A percentile compares a stretch with the other conserved stretches of the same genome.
These are phyloP conservation scores for Limnodromus scolopaceus DNA, from an alignment of 2,797 vertebrate species.

Conservation along the genomic window DNA sequence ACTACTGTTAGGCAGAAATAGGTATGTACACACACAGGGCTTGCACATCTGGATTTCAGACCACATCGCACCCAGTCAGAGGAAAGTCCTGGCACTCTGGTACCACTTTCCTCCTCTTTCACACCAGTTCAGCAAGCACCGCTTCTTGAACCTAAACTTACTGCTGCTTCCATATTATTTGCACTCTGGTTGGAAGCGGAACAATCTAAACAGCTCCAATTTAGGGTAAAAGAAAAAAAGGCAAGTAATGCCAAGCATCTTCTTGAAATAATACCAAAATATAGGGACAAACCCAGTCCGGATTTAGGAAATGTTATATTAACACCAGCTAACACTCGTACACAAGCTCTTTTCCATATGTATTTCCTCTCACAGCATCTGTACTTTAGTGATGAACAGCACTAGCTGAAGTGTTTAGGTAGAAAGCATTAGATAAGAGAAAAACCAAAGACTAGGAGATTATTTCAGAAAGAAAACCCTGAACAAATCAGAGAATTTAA, in stretches of 20 bases:
- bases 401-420: background rate
- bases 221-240: background rate
- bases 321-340: background rate
- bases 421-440: background rate
- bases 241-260: background rate
- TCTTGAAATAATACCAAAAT: background rate
- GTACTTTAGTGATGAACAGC: background rate
- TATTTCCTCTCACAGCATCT: background rate
- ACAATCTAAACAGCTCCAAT: background rate
- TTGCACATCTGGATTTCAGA: background rate
- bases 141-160: background rate
- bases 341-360: background rate
- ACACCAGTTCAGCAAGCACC: background rate
- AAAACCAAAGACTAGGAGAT: rapidly evolving
- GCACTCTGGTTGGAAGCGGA: background rate
- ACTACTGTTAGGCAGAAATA: background rate
- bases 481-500: background rate
- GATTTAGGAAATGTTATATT: background rate
- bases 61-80: background rate
- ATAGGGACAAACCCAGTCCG: background rate
- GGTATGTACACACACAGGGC: background rate
- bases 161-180: background rate
- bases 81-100: background rate
- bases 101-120: background rate
- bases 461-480: background rate